Evolutionary conservation across 1,140 invertebrate species (phyloP).

Genomic region (Tetramorium simillimum): DNA sequence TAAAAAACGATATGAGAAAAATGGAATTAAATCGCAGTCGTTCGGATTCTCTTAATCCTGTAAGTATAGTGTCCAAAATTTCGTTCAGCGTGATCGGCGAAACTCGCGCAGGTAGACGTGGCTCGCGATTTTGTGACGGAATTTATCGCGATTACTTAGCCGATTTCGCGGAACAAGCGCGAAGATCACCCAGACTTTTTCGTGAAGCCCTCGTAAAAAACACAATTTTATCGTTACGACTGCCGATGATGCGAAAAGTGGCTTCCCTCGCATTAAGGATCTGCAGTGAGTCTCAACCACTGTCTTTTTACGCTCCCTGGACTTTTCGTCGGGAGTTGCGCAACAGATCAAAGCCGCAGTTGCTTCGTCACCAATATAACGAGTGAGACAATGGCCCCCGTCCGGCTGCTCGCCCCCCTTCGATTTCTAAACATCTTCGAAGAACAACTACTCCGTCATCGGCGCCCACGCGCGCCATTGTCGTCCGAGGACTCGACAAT

Average conservation of each 20-base stretch:
- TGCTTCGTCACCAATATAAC: slow-evolving; percentile 67
- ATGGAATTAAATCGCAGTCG: slow-evolving; percentile 31
- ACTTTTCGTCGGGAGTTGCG: slow-evolving; percentile 38
- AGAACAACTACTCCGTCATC: slow-evolving; percentile 64
- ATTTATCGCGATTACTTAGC: slow-evolving; percentile 39
- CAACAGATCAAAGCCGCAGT: slow-evolving; percentile 61
- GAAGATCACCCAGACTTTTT: slow-evolving; percentile 8
- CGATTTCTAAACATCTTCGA: slow-evolving; percentile 72
- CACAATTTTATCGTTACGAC: slow-evolving; percentile 57
- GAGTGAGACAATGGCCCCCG: slow-evolving; percentile 66
- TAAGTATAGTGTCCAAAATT: not conserved
- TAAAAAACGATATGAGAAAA: not conserved
- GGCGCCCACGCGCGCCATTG: slow-evolving; percentile 67
- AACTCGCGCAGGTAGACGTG: slow-evolving; percentile 4
- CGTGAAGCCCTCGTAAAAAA: slow-evolving; percentile 47
- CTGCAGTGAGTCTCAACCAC: slow-evolving; percentile 45
- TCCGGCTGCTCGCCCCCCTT: slow-evolving; percentile 65
- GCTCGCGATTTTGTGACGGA: slow-evolving; percentile 22
- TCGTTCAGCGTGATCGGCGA: not conserved
- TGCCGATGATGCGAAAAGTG: slow-evolving; percentile 43
- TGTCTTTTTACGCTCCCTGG: not conserved
- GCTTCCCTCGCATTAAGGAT: slow-evolving; percentile 21
- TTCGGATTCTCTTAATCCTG: slow-evolving; percentile 12
- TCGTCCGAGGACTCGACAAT: slow-evolving; percentile 60
- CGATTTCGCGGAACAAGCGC: slow-evolving; percentile 19